Conservation (phyloP, 1,140 invertebrate species). For the Hydropsyche tenuis region DNA sequence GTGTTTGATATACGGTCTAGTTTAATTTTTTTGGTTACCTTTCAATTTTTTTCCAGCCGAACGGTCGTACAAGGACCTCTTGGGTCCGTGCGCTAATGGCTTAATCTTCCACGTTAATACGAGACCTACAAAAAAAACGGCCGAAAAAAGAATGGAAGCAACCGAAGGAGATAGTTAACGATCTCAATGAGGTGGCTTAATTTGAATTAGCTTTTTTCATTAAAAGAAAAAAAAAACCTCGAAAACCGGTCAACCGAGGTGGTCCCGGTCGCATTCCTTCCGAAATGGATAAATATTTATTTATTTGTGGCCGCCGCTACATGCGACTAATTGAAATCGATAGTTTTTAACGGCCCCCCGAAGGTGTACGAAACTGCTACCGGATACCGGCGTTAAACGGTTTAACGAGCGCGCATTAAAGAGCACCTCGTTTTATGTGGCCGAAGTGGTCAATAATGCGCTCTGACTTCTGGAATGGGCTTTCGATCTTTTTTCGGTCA, state of each 20-base stretch:
- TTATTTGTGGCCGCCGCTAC: not conserved
- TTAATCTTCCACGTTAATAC: slow-evolving; percentile 39
- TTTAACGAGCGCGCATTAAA: slow-evolving; percentile 21
- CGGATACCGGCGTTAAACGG: slow-evolving; percentile 29
- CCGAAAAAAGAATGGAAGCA: not conserved
- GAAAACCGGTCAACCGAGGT: slow-evolving; percentile 27
- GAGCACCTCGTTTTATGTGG: not conserved
- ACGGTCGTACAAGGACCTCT: not conserved
- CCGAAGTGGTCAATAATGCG: not conserved
- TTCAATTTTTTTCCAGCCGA: no score
- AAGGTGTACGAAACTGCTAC: slow-evolving; percentile 40
- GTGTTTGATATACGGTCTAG: no score
- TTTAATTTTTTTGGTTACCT: no score
- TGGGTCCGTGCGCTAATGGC: slow-evolving; percentile 27
- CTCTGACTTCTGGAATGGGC: no score
- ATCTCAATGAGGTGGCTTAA: slow-evolving; percentile 41
- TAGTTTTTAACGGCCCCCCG: slow-evolving; percentile 36
- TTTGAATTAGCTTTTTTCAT: slow-evolving; percentile 32
- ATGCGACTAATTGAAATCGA: slow-evolving; percentile 40
- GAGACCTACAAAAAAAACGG: slow-evolving; percentile 5
- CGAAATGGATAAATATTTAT: no score
- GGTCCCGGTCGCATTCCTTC: slow-evolving; percentile 30
- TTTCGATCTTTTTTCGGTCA: not conserved
- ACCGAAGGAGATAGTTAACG: slow-evolving; percentile 22
- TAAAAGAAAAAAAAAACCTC: no score